Conservation (phyloP, 2,113 vertebrate genomes). For the Craseonycteris thonglongyai region DNA sequence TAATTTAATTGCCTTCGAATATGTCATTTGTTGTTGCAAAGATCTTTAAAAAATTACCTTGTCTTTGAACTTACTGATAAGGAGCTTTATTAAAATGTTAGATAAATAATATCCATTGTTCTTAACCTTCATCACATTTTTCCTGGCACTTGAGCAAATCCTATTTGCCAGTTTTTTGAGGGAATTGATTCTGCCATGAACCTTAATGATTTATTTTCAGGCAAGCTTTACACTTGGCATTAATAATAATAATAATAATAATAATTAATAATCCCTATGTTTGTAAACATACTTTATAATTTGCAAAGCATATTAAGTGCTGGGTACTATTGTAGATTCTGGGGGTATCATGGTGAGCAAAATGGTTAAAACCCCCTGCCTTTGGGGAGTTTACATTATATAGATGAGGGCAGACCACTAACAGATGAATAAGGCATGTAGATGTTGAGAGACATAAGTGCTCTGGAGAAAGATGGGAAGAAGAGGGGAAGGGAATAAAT, state of each 20-base stretch:
- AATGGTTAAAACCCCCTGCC: not conserved
- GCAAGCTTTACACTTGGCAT: conserved; percentile 11
- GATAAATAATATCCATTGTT: not conserved
- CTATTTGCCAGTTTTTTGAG: conserved; percentile 20
- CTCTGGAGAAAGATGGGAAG: not conserved
- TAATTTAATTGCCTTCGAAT: conserved; percentile 33
- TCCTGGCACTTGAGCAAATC: not conserved
- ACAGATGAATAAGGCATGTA: not conserved
- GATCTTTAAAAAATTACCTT: not conserved
- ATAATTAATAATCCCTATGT: not conserved
- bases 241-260: conserved; percentile 26
- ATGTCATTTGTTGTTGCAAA: not conserved
- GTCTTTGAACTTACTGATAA: conserved; percentile 17
- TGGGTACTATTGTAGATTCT: not conserved
- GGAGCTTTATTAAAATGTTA: not conserved
- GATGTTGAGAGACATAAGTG: not conserved
- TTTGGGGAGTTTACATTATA: not conserved
- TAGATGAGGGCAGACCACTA: not conserved
- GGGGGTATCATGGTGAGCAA: not conserved
- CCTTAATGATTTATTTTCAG: conserved; percentile 22
- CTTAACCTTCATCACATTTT: conserved; percentile 22
- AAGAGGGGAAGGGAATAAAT: not conserved
- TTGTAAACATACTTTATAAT: not conserved
- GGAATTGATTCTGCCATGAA: not conserved
- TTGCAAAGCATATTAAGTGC: not conserved